These are phyloP conservation scores for Pitangus sulphuratus DNA, from an alignment of 2,797 vertebrate genomes.

Conservation along the genomic window DNA sequence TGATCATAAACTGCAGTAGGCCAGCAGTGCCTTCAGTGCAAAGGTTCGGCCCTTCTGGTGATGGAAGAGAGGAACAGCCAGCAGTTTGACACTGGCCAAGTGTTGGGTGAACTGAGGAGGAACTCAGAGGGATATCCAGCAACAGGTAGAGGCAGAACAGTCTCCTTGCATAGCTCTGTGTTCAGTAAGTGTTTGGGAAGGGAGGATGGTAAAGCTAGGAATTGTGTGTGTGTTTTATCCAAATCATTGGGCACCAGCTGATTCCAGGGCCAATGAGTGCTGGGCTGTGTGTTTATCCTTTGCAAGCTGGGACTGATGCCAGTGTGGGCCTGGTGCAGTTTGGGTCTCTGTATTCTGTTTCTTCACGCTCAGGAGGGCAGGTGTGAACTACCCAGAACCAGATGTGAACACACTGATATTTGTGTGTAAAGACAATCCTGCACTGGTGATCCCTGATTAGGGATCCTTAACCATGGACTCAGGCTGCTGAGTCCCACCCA, in stretches of 20 bases:
- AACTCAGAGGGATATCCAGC: not conserved
- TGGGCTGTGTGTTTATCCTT: not conserved
- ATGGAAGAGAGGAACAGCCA: not conserved
- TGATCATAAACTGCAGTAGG: not conserved
- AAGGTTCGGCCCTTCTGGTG: not conserved
- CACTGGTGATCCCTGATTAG: not conserved
- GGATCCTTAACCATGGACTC: not conserved
- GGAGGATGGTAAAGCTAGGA: not conserved
- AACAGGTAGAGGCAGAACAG: not conserved
- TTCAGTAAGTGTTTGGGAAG: not conserved
- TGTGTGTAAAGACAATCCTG: not conserved
- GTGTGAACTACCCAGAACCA: not conserved
- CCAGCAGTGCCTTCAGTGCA: not conserved
- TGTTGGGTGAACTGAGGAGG: not conserved
- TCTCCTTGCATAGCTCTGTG: not conserved
- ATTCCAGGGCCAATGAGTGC: not conserved
- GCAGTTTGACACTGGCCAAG: not conserved
- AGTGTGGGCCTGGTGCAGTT: not conserved
- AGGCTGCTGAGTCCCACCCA: not conserved
- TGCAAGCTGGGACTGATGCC: not conserved
- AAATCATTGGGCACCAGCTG: not conserved
- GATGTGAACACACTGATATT: accelerated
- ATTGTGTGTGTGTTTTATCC: accelerated
- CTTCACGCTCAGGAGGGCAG: not conserved
- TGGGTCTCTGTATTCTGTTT: not conserved